Percentiles rank a stretch among this genome's conserved stretches.
These are phyloP conservation scores for Arctocebus calabarensis DNA, from an alignment of 2,797 vertebrate species.

Conservation along the genomic window DNA sequence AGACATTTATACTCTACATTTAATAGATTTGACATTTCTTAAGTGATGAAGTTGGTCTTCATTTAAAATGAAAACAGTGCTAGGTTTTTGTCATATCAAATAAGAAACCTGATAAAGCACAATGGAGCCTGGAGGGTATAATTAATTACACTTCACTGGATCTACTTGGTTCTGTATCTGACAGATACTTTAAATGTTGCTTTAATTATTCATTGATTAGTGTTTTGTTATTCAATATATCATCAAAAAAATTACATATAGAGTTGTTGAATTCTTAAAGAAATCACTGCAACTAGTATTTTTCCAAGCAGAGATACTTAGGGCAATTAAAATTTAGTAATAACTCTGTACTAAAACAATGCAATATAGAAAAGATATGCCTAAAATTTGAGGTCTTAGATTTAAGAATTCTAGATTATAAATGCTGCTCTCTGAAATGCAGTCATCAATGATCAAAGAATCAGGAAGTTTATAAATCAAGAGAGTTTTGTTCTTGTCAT, in stretches of 20 bases:
- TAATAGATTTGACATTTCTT: too few species aligned
- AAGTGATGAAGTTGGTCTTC: background rate
- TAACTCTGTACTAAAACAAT: background rate
- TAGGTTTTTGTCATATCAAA: slow-evolving; percentile 53
- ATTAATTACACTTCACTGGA: slow-evolving; percentile 59
- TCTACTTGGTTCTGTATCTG: slow-evolving; percentile 33
- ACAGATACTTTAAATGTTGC: slow-evolving; percentile 61
- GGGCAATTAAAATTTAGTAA: background rate
- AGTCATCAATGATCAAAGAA: background rate
- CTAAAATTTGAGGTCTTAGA: background rate
- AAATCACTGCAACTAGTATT: background rate
- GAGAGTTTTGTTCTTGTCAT: background rate
- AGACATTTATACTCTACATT: too few species aligned
- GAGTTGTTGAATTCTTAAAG: background rate
- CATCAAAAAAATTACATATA: background rate
- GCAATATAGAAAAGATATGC: background rate
- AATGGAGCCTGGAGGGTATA: slow-evolving; percentile 41
- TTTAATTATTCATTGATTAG: slow-evolving; percentile 76
- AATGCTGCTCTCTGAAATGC: background rate
- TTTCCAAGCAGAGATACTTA: background rate
- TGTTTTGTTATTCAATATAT: slow-evolving; percentile 49
- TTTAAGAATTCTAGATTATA: background rate
- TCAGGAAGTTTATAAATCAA: background rate
- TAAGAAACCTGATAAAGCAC: slow-evolving; percentile 56
- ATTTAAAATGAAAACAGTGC: slow-evolving; percentile 44